Percentiles rank a stretch among this genome's conserved stretches.
phyloP scores from a whole-genome alignment of 2,888 invertebrate species.

The Papilio gigon region DNA sequence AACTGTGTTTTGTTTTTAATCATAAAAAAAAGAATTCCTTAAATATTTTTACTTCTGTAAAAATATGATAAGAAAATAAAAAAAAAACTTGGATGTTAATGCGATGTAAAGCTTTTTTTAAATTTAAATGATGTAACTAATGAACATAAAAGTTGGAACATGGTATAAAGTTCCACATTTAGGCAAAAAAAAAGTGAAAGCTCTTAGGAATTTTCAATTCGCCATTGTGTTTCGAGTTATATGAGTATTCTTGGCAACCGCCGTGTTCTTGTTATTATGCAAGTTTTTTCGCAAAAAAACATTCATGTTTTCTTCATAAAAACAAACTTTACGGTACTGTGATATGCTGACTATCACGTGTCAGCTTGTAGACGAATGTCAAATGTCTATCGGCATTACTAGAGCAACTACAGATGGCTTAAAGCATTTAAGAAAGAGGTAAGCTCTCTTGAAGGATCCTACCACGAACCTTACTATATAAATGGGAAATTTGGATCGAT shows the following conservation, averaged over 20 bases:
- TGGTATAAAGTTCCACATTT: conserved; percentile 5
- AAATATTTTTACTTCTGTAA: too few relatives aligned
- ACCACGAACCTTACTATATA: too few relatives aligned
- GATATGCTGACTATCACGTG: not conserved
- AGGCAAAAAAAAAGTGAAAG: conserved; percentile 11
- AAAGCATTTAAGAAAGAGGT: too few relatives aligned
- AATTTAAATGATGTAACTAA: not conserved
- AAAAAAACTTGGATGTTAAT: not conserved
- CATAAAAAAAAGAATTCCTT: not conserved
- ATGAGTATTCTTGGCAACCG: conserved; percentile 35
- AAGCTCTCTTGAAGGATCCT: too few relatives aligned
- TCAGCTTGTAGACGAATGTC: too few relatives aligned
- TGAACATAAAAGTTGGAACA: not conserved
- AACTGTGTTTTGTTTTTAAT: not conserved
- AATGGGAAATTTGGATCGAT: too few relatives aligned
- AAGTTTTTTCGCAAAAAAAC: conserved; percentile 17
- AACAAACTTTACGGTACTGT: not conserved
- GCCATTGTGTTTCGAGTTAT: conserved; percentile 34
- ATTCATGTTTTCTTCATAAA: not conserved
- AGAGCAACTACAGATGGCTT: not conserved
- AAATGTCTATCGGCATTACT: too few relatives aligned
- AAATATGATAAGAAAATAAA: too few relatives aligned
- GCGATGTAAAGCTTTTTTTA: not conserved
- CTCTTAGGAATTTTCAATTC: conserved; percentile 32
- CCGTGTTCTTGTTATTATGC: conserved; percentile 33